Base-by-base conservation (phyloP, 2,888 invertebrate species). In the Drosophila monieri region DNA sequence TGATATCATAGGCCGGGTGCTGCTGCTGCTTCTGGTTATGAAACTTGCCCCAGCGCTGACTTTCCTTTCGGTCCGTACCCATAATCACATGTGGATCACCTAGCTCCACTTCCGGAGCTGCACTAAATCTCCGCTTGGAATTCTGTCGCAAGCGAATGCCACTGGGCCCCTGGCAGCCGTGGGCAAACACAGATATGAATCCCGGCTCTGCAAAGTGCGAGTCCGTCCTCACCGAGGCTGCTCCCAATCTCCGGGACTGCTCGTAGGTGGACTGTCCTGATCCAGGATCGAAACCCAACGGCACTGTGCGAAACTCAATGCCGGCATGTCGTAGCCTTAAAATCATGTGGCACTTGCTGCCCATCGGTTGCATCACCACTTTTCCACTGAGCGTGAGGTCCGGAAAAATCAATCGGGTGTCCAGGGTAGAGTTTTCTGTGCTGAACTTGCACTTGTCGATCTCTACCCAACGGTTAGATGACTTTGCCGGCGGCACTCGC, bases 131-230 rank as follows among this genome's bases (percentile, higher is more conserved):
- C 0, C 91, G 85, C 56, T 91, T 91, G 0, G 90, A 91, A 53
- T 91, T 91, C 68, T 90, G 89, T 0, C 92, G 85, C 23, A 90
- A 69, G 35, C 89, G 85, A 9, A 89, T 89, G 10, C 90, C 90
- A 27, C 78, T 85, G 3, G 89, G 89, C 55, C 89, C 94, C 81
- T 95, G 95, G 84, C 96, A 97, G 0, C 96, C 96, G 74, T 96
- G 96, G 0, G 96, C 96, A 85, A 96, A 96, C 0, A 97, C 96
- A 46, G 96, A 96, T 35, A 96, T 95, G 80, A 96, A 96, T 12
- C 96, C 95, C 0, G 96, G 96, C 80, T 97, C 96, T 0, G 96
- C 93, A 84, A 97, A 97, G 88, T 96, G 96, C 0, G 96, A 96
- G 86, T 96, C 96, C 0, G 96, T 96, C 90, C 95, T 94, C 18